Conservation (phyloP, 2,888 invertebrate genomes). For the Subacronicta megacephala region DNA sequence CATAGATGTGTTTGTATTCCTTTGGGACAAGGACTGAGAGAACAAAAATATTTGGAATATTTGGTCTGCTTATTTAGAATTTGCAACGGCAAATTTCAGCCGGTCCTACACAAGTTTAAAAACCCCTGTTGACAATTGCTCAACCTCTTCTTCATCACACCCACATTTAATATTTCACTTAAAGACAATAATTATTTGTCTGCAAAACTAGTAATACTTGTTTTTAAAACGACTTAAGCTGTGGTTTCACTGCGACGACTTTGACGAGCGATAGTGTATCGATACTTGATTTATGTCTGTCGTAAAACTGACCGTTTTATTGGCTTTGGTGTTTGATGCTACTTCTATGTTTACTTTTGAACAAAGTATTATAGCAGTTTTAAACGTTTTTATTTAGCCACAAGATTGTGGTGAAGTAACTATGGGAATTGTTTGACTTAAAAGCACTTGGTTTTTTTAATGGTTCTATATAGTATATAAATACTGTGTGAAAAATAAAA, state of each 20-base stretch:
- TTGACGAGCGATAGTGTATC: slow-evolving; percentile 70
- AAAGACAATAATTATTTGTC: slow-evolving; percentile 56
- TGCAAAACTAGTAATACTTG: slow-evolving; percentile 50
- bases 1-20: too few species aligned
- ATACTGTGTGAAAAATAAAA: too few species aligned
- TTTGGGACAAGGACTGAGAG: too few species aligned
- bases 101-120: slow-evolving; percentile 20
- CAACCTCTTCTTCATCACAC: slow-evolving; percentile 30
- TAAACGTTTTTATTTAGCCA: slow-evolving; percentile 47
- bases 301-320: slow-evolving; percentile 84
- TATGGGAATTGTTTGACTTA: not conserved
- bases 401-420: slow-evolving; percentile 37
- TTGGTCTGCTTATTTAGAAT: slow-evolving; percentile 5
- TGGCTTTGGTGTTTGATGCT: slow-evolving; percentile 66
- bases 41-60: too few species aligned
- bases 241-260: slow-evolving; percentile 59
- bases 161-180: slow-evolving; percentile 45
- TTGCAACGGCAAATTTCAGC: slow-evolving; percentile 11
- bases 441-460: too few species aligned
- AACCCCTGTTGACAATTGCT: slow-evolving; percentile 49
- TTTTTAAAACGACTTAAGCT: slow-evolving; percentile 54
- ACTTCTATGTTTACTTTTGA: slow-evolving; percentile 67
- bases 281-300: slow-evolving; percentile 81
- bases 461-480: too few species aligned
- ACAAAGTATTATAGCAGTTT: slow-evolving; percentile 59